phyloP scores from a whole-genome alignment of 2,797 vertebrate species.

The Aulostomus chinensis region DNA sequence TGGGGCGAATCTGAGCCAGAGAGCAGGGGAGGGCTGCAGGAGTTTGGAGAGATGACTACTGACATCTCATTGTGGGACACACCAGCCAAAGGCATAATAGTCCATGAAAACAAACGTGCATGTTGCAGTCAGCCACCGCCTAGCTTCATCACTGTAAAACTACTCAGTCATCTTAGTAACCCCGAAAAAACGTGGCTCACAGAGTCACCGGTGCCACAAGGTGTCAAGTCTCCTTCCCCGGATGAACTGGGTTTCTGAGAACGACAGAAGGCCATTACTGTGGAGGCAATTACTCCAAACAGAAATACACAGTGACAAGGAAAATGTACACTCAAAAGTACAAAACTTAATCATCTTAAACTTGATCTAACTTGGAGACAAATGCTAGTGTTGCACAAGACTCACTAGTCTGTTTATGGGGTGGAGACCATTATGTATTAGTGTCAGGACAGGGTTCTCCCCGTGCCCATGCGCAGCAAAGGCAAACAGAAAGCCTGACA shows the following conservation, averaged over 20 bases:
- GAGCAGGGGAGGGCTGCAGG: slow-evolving; percentile 42
- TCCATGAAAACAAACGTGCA: slow-evolving; percentile 73
- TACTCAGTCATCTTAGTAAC: slow-evolving; percentile 58
- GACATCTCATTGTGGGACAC: slow-evolving; percentile 63
- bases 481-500: slow-evolving; percentile 66
- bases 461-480: slow-evolving; percentile 51
- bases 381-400: slow-evolving; percentile 38
- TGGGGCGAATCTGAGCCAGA: slow-evolving; percentile 44
- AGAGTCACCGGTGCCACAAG: slow-evolving; percentile 44
- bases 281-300: slow-evolving; percentile 6
- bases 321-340: slow-evolving; percentile 23
- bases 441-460: slow-evolving; percentile 34
- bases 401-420: slow-evolving; percentile 37
- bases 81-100: slow-evolving; percentile 56
- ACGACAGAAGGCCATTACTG: slow-evolving; percentile 38
- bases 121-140: slow-evolving; percentile 66
- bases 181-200: slow-evolving; percentile 28
- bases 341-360: slow-evolving; percentile 21
- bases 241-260: slow-evolving; percentile 18
- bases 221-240: slow-evolving; percentile 34
- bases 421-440: slow-evolving; percentile 49
- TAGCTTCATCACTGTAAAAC: slow-evolving; percentile 65
- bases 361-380: slow-evolving; percentile 24
- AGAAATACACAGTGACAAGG: slow-evolving; percentile 40
- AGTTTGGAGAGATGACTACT: slow-evolving; percentile 47